A percentile compares a stretch with the other conserved stretches of the same genome.
phyloP scores from a whole-genome alignment of 2,888 invertebrate genomes.

The Brachycybe producta region DNA sequence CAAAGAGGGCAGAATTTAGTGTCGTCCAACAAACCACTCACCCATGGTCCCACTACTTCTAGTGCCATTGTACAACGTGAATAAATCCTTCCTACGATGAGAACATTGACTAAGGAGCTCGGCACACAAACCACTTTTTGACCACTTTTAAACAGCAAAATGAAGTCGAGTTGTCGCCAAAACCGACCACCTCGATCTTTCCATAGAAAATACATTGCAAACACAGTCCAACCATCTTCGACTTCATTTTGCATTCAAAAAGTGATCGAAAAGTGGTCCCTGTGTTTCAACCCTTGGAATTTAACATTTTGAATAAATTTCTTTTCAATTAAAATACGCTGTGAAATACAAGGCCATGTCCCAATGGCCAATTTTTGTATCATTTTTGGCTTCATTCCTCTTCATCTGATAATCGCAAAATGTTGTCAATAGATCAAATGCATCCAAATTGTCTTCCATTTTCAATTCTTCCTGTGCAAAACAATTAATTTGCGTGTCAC shows the following conservation, averaged over 20 bases:
- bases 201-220: too few species aligned
- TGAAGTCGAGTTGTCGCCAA: too few species aligned
- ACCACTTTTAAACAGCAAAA: too few species aligned
- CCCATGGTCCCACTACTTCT: conserved; percentile 66
- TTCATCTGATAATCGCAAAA: conserved; percentile 61
- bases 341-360: conserved; percentile 65
- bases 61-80: conserved; percentile 52
- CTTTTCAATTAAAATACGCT: conserved; percentile 38
- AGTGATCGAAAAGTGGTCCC: too few species aligned
- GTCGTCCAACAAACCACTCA: conserved; percentile 20
- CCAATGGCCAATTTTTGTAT: conserved; percentile 62
- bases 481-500: not conserved
- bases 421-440: conserved; percentile 52
- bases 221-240: too few species aligned
- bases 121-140: not conserved
- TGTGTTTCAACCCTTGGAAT: not conserved
- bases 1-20: not conserved
- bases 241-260: too few species aligned
- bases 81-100: conserved; percentile 48
- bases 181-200: too few species aligned
- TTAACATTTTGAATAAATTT: not conserved
- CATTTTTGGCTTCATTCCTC: too few species aligned
- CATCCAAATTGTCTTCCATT: conserved; percentile 51
- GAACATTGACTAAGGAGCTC: not conserved
- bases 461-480: conserved; percentile 43